Evolutionary conservation across 1,140 invertebrate species (phyloP).

Genomic region (Brachionus manjavacas): DNA sequence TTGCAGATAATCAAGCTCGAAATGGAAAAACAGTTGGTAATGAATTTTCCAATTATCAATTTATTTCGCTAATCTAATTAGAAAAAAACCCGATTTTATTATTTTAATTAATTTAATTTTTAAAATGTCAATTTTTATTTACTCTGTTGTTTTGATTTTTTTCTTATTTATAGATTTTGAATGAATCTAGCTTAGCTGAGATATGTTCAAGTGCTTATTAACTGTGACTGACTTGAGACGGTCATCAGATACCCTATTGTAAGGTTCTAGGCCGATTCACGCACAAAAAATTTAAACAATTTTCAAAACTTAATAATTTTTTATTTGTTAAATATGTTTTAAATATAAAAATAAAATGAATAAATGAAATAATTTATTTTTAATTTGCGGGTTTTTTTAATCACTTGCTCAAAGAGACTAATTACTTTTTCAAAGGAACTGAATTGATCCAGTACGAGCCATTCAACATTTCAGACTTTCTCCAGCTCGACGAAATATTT

Average conservation of each 20-base stretch:
- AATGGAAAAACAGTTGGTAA: conserved; percentile 32
- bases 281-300: not conserved
- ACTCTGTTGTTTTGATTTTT: not conserved
- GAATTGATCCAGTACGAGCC: conserved; percentile 20
- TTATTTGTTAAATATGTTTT: not conserved
- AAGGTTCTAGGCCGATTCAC: not conserved
- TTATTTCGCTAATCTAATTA: conserved; percentile 1
- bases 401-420: not conserved
- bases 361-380: not conserved
- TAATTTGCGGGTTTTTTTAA: not conserved
- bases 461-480: not conserved
- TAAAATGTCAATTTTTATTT: not conserved
- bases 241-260: not conserved
- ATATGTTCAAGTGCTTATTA: not conserved
- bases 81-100: not conserved
- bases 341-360: not conserved
- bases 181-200: not conserved
- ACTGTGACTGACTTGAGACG: not conserved
- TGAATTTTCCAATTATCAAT: conserved; percentile 36
- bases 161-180: not conserved
- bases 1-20: not conserved
- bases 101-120: not conserved
- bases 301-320: not conserved
- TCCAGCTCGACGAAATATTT: conserved; percentile 8
- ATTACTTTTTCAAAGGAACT: not conserved